Conservation (phyloP, 1,140 invertebrate species). For the Lepeophtheirus salmonis region DNA sequence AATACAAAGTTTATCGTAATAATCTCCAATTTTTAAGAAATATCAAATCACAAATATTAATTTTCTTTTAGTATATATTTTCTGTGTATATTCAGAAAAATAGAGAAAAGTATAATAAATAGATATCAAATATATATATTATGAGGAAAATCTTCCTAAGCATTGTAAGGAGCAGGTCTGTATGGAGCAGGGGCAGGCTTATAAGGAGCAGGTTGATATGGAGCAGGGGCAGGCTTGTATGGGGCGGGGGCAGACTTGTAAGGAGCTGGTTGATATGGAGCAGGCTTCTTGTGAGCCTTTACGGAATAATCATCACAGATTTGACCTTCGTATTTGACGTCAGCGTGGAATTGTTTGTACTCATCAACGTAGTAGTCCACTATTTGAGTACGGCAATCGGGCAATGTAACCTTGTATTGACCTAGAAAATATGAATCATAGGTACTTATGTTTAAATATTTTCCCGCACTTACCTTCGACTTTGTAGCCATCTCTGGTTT, state of each 20-base stretch:
- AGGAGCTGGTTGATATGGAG: constrained; percentile 4
- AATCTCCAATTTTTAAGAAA: no score
- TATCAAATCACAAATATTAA: no score
- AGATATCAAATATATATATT: no score
- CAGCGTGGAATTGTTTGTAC: constrained; percentile 17
- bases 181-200: not conserved
- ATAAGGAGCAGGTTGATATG: constrained; percentile 6
- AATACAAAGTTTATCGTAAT: no score
- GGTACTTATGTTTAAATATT: not conserved
- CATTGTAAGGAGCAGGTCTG: not conserved
- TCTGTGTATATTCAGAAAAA: no score
- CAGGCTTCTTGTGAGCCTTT: not conserved
- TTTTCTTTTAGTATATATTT: no score
- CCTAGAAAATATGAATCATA: not conserved
- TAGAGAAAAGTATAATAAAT: no score
- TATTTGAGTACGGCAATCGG: constrained; percentile 18
- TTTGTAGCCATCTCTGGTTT: constrained; percentile 5
- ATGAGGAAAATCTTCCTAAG: no score
- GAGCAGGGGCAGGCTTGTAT: constrained; percentile 8
- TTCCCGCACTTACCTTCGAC: constrained; percentile 9
- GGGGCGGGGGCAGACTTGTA: not conserved
- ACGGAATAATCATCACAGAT: constrained; percentile 9
- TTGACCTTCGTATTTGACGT: constrained; percentile 18
- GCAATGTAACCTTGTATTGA: constrained; percentile 16
- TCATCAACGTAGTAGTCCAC: constrained; percentile 19